Evolutionary conservation across 2,113 vertebrate species (phyloP).

Genomic region (Cheilinus undulatus): DNA sequence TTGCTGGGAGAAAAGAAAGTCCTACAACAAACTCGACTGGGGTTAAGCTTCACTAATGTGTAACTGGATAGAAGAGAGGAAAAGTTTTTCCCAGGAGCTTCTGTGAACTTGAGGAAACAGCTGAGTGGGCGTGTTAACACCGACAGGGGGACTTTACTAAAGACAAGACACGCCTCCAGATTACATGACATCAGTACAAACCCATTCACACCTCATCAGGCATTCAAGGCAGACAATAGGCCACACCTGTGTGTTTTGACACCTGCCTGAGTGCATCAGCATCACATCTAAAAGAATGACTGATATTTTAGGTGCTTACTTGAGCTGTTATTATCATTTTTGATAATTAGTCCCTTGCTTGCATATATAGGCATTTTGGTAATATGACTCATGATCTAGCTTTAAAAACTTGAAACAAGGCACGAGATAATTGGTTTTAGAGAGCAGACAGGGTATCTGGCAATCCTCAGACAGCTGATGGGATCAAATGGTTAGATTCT

Average conservation of each 20-base stretch:
- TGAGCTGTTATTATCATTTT: no score
- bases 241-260: slow-evolving; percentile 27
- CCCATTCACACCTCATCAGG: neutral
- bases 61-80: neutral
- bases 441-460: neutral
- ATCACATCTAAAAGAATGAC: neutral
- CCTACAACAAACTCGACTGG: neutral
- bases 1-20: neutral
- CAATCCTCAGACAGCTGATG: slow-evolving; percentile 22
- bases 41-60: neutral
- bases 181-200: neutral
- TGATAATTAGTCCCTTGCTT: neutral
- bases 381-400: neutral
- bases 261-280: slow-evolving; percentile 4
- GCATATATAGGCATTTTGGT: neutral
- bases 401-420: slow-evolving; percentile 8
- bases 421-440: neutral
- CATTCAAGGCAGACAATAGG: slow-evolving; percentile 3
- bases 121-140: slow-evolving; percentile 66
- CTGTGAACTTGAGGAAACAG: slow-evolving; percentile 61
- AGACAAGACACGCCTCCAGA: slow-evolving; percentile 50
- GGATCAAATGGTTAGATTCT: slow-evolving; percentile 8
- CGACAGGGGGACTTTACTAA: slow-evolving; percentile 13
- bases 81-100: slow-evolving; percentile 37
- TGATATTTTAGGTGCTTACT: neutral